These are phyloP conservation scores for Lepidothrix coronata DNA, from an alignment of 2,113 vertebrate genomes.

Conservation along the genomic window DNA sequence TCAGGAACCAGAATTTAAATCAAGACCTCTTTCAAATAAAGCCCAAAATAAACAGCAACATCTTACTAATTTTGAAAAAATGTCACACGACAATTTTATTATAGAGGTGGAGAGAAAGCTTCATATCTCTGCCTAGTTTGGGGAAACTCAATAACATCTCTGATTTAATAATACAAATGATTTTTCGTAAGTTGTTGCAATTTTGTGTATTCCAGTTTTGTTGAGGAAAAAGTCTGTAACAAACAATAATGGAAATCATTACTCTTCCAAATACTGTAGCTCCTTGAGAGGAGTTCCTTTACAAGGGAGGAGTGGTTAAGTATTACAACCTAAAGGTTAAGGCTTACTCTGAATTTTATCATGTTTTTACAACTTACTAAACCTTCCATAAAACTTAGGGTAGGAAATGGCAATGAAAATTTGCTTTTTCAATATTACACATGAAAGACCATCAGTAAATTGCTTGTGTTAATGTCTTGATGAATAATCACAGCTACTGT, in stretches of 20 bases:
- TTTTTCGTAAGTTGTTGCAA: not conserved
- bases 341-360: not conserved
- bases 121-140: not conserved
- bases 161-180: not conserved
- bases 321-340: not conserved
- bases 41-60: rapidly evolving
- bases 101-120: not conserved
- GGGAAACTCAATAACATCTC: not conserved
- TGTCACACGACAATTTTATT: not conserved
- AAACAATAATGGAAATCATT: not conserved
- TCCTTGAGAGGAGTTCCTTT: not conserved
- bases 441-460: not conserved
- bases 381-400: not conserved
- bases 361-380: not conserved
- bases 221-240: not conserved
- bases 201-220: not conserved
- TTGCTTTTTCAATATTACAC: not conserved
- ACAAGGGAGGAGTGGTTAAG: not conserved
- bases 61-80: not conserved
- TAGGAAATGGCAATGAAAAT: not conserved
- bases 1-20: not conserved
- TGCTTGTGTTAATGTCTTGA: not conserved
- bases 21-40: not conserved
- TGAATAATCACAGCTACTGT: not conserved
- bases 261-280: not conserved